Percentiles rank a stretch among this genome's conserved stretches.
Conservation (phyloP, 2,113 vertebrate species). For the Pipra filicauda region DNA sequence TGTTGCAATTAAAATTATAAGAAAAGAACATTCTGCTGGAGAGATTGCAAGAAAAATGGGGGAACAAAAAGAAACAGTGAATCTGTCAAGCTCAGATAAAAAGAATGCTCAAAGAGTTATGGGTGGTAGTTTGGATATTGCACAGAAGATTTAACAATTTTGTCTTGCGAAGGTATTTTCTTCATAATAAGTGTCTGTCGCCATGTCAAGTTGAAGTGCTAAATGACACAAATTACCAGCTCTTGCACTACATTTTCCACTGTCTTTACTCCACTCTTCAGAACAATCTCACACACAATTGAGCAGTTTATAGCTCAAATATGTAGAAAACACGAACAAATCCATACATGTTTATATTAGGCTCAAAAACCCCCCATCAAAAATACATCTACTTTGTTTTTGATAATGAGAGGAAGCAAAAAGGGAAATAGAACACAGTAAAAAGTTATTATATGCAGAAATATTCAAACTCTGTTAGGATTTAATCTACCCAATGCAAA, state of each 20-base stretch:
- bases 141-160: background rate
- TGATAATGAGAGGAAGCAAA: background rate
- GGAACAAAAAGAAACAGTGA: background rate
- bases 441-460: background rate
- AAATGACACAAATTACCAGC: background rate
- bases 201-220: background rate
- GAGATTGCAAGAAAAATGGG: background rate
- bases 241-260: background rate
- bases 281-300: background rate
- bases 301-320: background rate
- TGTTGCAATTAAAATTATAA: background rate
- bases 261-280: background rate
- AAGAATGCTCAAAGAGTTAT: background rate
- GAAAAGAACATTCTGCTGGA: background rate
- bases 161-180: background rate
- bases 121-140: background rate
- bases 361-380: background rate
- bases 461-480: background rate
- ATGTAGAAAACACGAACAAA: background rate
- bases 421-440: background rate
- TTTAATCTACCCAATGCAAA: background rate
- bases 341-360: background rate
- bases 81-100: conserved; percentile 1
- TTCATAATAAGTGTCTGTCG: background rate
- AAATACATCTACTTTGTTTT: background rate